Evolutionary conservation across 2,797 vertebrate genomes (phyloP).

Genomic region (Xenopus petersii): DNA sequence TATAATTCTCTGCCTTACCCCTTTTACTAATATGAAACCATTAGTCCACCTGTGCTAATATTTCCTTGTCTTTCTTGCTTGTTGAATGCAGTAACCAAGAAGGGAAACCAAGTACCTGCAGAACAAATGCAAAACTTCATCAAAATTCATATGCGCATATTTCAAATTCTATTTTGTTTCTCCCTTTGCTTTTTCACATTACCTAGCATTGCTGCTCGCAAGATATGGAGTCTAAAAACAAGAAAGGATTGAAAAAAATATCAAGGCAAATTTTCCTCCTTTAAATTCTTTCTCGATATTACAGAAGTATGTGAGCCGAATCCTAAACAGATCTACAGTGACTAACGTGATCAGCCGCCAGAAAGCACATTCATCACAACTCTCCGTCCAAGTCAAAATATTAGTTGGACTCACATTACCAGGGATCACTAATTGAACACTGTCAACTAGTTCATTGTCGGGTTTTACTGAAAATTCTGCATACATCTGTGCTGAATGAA

Average conservation of each 20-base stretch:
- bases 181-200: background rate
- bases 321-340: constrained; percentile 34
- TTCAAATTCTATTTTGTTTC: constrained; percentile 1
- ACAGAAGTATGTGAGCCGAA: constrained; percentile 38
- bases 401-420: background rate
- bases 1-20: too few relatives aligned
- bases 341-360: constrained; percentile 36
- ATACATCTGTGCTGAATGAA: too few relatives aligned
- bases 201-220: background rate
- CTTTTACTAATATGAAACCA: too few relatives aligned
- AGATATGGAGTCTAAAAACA: constrained; percentile 19
- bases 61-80: background rate
- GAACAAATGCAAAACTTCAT: background rate
- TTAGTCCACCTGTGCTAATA: too few relatives aligned
- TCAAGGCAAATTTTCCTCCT: constrained; percentile 32
- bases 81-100: background rate
- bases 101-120: background rate
- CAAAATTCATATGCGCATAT: background rate
- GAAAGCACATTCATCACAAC: constrained; percentile 47
- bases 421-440: too few relatives aligned
- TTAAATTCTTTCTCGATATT: constrained; percentile 48
- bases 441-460: too few relatives aligned
- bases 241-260: constrained; percentile 25
- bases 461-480: too few relatives aligned
- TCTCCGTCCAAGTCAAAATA: constrained; percentile 39